Evolutionary conservation across 2,797 vertebrate genomes (phyloP).

Genomic region (Pagetopsis macropterus): DNA sequence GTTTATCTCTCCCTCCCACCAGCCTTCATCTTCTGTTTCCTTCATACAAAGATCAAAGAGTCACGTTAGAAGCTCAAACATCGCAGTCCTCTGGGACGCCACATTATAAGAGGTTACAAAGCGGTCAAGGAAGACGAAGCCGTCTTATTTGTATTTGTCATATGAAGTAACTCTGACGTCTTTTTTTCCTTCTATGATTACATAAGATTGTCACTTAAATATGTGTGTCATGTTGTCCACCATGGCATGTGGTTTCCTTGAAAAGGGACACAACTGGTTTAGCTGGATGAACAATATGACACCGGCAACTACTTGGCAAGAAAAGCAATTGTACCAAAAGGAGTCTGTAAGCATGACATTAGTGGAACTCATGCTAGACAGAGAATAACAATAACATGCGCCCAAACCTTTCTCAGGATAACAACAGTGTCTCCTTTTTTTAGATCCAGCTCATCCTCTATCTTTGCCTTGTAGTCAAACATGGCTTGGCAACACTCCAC

Average conservation of each 20-base stretch:
- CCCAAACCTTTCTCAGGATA: slow-evolving; percentile 86
- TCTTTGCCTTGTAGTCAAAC: slow-evolving; percentile 85
- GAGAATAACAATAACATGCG: neutral
- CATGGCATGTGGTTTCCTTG: neutral
- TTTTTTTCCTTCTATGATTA: neutral
- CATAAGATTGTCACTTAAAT: slow-evolving; percentile 7
- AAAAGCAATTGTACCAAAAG: neutral
- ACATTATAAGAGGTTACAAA: slow-evolving; percentile 46
- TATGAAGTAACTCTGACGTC: neutral
- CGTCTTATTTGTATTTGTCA: neutral
- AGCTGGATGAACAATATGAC: slow-evolving; percentile 16
- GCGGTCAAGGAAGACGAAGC: slow-evolving; percentile 24
- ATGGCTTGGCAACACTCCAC: slow-evolving; percentile 85
- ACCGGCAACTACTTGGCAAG: neutral
- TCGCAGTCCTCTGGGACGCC: slow-evolving; percentile 36
- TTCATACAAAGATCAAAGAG: slow-evolving; percentile 73
- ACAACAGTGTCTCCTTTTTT: slow-evolving; percentile 84
- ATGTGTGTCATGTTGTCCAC: neutral
- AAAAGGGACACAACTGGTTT: slow-evolving; percentile 49
- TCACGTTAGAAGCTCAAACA: slow-evolving; percentile 55
- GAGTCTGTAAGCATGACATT: slow-evolving; percentile 11
- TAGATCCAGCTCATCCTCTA: slow-evolving; percentile 86
- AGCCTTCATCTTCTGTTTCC: slow-evolving; percentile 88
- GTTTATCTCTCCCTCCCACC: slow-evolving; percentile 91
- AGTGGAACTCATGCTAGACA: neutral